A percentile compares a stretch with the other conserved stretches of the same genome.
Conservation (phyloP, 2,888 invertebrate species). For the Tetropium fuscum region DNA sequence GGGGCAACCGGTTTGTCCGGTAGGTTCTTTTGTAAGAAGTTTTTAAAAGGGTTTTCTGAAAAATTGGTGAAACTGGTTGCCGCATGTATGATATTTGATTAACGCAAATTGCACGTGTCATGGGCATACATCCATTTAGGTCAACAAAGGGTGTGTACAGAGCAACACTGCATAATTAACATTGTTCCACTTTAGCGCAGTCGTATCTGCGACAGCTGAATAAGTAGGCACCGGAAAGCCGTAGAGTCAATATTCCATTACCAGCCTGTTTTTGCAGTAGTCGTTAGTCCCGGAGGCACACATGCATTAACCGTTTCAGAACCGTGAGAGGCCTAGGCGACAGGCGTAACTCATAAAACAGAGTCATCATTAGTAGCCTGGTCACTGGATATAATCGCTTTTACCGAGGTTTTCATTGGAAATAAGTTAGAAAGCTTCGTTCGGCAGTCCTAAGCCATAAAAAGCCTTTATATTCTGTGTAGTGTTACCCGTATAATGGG, state of each 20-base stretch:
- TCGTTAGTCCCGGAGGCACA: conserved; percentile 37
- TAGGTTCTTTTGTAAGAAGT: no score
- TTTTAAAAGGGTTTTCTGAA: no score
- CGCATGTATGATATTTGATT: no score
- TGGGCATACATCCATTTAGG: no score
- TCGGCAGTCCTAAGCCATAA: not conserved
- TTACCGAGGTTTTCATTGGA: conserved; percentile 17
- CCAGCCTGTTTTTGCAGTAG: conserved; percentile 36
- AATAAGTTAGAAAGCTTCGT: conserved; percentile 8
- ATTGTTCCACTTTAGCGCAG: conserved; percentile 14
- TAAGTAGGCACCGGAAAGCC: conserved; percentile 29
- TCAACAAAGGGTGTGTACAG: no score
- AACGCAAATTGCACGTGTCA: no score
- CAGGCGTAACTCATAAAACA: conserved; percentile 13
- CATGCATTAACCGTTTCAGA: conserved; percentile 30
- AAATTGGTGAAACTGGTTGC: no score
- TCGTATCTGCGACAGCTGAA: conserved; percentile 32
- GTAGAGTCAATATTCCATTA: conserved; percentile 45
- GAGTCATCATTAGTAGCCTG: conserved; percentile 18
- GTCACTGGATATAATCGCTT: conserved; percentile 23
- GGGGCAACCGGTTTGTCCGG: no score
- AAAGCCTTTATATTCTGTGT: conserved; percentile 8
- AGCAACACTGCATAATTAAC: conserved; percentile 17
- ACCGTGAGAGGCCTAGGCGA: conserved; percentile 3
- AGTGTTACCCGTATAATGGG: not conserved